phyloP scores from a whole-genome alignment of 2,113 vertebrate genomes.

The Hippocampus zosterae region DNA sequence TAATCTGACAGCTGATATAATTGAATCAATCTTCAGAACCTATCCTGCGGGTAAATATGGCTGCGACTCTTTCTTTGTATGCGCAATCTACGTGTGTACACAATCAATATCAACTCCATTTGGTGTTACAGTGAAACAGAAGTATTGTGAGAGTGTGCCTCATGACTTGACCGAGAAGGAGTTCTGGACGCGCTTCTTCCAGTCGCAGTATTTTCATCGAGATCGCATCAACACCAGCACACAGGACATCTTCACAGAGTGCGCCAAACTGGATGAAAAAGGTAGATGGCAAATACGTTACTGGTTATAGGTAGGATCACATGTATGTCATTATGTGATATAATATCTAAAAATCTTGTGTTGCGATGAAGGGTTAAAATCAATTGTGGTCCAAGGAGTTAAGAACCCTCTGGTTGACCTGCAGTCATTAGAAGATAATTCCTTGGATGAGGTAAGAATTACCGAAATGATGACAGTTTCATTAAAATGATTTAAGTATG shows the following conservation, averaged over 20 bases:
- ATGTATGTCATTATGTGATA: neutral
- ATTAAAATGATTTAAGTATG: neutral
- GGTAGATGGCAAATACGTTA: constrained; percentile 63
- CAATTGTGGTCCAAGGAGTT: constrained; percentile 92
- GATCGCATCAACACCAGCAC: constrained; percentile 91
- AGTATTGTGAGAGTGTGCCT: constrained; percentile 95
- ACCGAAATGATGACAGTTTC: neutral
- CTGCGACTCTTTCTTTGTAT: neutral
- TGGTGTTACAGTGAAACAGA: constrained; percentile 89
- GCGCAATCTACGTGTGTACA: neutral
- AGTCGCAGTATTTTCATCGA: constrained; percentile 98
- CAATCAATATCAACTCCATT: neutral
- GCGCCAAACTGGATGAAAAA: constrained; percentile 96
- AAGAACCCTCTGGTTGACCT: constrained; percentile 95
- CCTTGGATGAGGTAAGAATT: constrained; percentile 88
- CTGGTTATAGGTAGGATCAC: neutral
- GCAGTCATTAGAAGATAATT: constrained; percentile 88
- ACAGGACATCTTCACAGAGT: constrained; percentile 97
- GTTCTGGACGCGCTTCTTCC: constrained; percentile 98
- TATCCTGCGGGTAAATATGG: constrained; percentile 87
- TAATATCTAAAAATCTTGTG: neutral
- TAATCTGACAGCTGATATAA: constrained; percentile 95
- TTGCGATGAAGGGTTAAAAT: constrained; percentile 81
- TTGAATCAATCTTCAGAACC: constrained; percentile 97
- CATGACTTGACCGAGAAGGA: constrained; percentile 95